Evolutionary conservation across 2,797 vertebrate species (phyloP), one percentile per base, ranked within the genome.

Genomic region (Dallia pectoralis): DNA sequence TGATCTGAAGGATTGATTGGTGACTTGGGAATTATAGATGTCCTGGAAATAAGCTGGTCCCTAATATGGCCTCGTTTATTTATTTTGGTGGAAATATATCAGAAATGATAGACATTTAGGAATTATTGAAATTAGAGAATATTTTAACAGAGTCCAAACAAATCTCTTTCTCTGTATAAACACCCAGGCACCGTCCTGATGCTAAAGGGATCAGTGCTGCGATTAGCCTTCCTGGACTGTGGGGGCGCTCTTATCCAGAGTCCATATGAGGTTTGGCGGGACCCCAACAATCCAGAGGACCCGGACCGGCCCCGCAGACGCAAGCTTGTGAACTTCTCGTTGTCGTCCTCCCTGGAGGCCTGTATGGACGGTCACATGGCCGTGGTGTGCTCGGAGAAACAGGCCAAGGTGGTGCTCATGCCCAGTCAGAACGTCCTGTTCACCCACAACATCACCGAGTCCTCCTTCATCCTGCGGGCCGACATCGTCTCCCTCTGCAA

Each of bases 331-430:
- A 91, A 96, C 89, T 95, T 96, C 86, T 97, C 93, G 0, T 93
- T 96, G 1, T 95, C 93, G 4, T 94, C 94, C 47, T 96, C 96
- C 76, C 96, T 98, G 90, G 96, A 98, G 44, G 87, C 84, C 80
- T 81, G 76, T 4, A 92, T 93, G 77, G 97, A 99, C 15, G 96
- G 97, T 83, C 97, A 99, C 79, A 95, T 97, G 91, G 94, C 93
- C 29, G 92, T 99, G 82, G 92, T 96, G 87, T 99, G 97, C 91
- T 98, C 97, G 2, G 98, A 99, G 90, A 96, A 94, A 87, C 98
- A 99, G 95, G 98, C 98, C 91, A 99, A 98, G 93, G 96, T 99
- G 47, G 95, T 98, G 90, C 86, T 96, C 85, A 96, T 99, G 95
- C 97, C 97, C 79, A 95, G 96, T 18, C 97, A 98, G 94, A 95